Conservation (phyloP, 1,140 invertebrate genomes). For the Drosophila chauvacae region DNA sequence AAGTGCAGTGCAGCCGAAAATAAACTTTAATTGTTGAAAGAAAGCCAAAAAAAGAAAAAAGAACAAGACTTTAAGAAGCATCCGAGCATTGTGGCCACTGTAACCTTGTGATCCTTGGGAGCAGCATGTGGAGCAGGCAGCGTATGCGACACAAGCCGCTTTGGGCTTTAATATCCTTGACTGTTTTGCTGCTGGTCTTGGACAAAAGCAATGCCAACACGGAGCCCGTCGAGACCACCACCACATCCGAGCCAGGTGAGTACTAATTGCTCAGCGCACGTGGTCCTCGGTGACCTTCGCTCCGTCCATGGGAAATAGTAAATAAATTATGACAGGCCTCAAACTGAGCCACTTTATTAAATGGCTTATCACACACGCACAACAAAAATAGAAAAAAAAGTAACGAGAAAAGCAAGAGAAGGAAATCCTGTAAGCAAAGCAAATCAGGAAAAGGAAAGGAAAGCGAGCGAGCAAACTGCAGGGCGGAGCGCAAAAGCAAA, state of each 20-base stretch:
- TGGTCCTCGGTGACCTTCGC: constrained; percentile 55
- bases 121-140: constrained; percentile 63
- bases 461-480: constrained; percentile 24
- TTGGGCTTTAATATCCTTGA: constrained; percentile 74
- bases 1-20: constrained; percentile 48
- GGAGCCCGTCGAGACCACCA: constrained; percentile 69
- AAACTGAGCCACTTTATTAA: constrained; percentile 67
- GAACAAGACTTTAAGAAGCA: constrained; percentile 12
- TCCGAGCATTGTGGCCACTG: constrained; percentile 15
- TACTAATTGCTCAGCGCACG: constrained; percentile 37
- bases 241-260: constrained; percentile 80
- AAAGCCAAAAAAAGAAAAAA: not conserved
- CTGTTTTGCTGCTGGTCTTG: constrained; percentile 71
- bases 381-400: not conserved
- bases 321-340: constrained; percentile 60
- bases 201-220: constrained; percentile 77
- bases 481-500: constrained; percentile 61
- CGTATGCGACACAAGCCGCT: constrained; percentile 78
- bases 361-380: constrained; percentile 65
- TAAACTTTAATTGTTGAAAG: constrained; percentile 3
- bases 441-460: constrained; percentile 23
- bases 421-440: constrained; percentile 28
- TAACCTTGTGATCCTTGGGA: constrained; percentile 44
- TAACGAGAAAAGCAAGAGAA: not conserved
- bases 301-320: constrained; percentile 8